These are phyloP conservation scores for Hydractinia echinata DNA, from an alignment of 30 jellyfish, hydroid and myxozoan species.

Conservation along the genomic window DNA sequence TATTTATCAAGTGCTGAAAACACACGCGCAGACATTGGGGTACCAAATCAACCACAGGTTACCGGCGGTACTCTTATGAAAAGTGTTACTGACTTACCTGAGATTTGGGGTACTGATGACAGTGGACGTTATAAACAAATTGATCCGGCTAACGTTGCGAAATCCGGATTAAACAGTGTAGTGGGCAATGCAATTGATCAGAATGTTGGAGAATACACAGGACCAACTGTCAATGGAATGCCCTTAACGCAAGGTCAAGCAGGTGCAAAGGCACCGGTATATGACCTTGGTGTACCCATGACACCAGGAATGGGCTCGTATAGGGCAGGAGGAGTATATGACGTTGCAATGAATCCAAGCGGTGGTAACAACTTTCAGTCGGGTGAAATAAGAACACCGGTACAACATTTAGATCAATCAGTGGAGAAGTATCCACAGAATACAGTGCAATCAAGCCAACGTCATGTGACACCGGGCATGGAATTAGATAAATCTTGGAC, in stretches of 20 bases:
- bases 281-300: slow-evolving; percentile 11
- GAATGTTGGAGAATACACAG: not conserved
- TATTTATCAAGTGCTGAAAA: not conserved
- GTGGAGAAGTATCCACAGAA: too few species aligned
- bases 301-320: not conserved
- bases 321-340: slow-evolving; percentile 9
- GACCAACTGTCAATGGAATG: slow-evolving; percentile 45
- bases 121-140: slow-evolving; percentile 29
- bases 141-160: slow-evolving; percentile 16
- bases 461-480: not conserved
- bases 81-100: slow-evolving; percentile 31
- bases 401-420: too few species aligned
- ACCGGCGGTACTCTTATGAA: not conserved
- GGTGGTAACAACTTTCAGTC: too few species aligned
- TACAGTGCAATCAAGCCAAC: too few species aligned
- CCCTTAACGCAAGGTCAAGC: slow-evolving; percentile 21
- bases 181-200: not conserved
- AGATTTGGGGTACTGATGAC: slow-evolving; percentile 37
- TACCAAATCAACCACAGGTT: not conserved
- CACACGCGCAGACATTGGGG: slow-evolving; percentile 10
- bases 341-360: not conserved
- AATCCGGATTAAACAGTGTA: not conserved
- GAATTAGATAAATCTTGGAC: slow-evolving; percentile 25
- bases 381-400: too few species aligned
- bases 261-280: slow-evolving; percentile 34